Conservation (phyloP, 2,888 invertebrate species). For the Rhabditoides inermis region DNA sequence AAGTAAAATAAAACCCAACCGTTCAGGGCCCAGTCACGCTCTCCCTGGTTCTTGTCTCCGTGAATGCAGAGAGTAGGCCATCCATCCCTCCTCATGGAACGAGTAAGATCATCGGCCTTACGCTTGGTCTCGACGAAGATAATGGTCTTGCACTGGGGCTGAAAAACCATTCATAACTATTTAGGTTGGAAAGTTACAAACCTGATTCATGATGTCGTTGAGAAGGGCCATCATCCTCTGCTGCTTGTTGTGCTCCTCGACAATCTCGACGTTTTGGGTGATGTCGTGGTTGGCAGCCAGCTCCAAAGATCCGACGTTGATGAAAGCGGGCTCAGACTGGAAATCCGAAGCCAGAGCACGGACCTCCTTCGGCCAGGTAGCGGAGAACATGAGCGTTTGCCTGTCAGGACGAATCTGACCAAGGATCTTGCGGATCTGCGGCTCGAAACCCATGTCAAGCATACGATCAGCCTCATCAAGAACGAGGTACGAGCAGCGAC, state of each 20-base stretch:
- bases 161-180: slow-evolving; percentile 1
- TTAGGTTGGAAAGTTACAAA: slow-evolving; percentile 4
- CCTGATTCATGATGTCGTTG: slow-evolving; percentile 19
- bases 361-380: slow-evolving; percentile 98
- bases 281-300: slow-evolving; percentile 92
- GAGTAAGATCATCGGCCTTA: slow-evolving; percentile 78
- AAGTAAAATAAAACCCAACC: slow-evolving; percentile 3
- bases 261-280: slow-evolving; percentile 61
- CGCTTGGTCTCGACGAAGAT: slow-evolving; percentile 95
- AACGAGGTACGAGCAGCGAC: slow-evolving; percentile 59
- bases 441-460: slow-evolving; percentile 58
- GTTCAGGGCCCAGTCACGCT: slow-evolving; percentile 72
- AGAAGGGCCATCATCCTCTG: slow-evolving; percentile 23
- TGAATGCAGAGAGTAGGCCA: slow-evolving; percentile 67
- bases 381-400: slow-evolving; percentile 96
- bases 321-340: slow-evolving; percentile 81
- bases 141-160: slow-evolving; percentile 74
- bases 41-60: slow-evolving; percentile 87
- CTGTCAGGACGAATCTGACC: slow-evolving; percentile 53
- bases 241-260: slow-evolving; percentile 29
- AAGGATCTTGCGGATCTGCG: too few relatives aligned
- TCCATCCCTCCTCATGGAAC: slow-evolving; percentile 72
- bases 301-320: slow-evolving; percentile 87
- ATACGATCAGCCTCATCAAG: slow-evolving; percentile 79
- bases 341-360: slow-evolving; percentile 87